Base-by-base conservation (phyloP, 2,113 vertebrate species). In the Cinclus mexicanus region DNA sequence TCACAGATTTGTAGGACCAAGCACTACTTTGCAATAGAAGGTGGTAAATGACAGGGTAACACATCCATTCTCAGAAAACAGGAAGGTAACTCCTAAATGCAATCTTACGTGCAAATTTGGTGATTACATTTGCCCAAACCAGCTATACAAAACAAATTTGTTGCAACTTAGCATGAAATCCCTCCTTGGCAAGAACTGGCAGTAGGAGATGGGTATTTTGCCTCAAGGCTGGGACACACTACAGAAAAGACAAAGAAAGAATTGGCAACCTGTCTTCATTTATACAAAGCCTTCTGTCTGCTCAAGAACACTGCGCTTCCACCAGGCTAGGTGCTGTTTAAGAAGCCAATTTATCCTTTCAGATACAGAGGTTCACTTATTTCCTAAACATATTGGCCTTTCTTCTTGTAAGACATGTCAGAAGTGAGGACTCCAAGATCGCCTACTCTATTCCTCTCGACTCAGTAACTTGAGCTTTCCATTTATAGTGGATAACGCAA, bases 391-490 rank as follows among this genome's bases (percentile, higher is more conserved):
- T 12, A 70, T 0, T 37, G 55, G 80, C 35, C 57, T 78, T 88
- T 83, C 49, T 81, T 68, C 83, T 77, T 65, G 46, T 19, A 78
- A 78, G 79, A 85, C 78, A 52, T 8, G 68, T 92, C 93, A 95
- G 89, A 72, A 79, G 55, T 24, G 76, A 94, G 47, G 89, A 64
- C 81, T 92, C 80, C 81, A 85, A 83, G 56, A 84, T 71, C n/a
- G 41, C 78, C 93, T 93, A 72, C 91, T 96, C 92, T 94, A 60
- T 71, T 92, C 67, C 75, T 90, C 81, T 14, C 80, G 20, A 47
- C 53, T 87, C 83, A 35, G 71, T 50, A 74, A 78, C 86, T 83
- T 65, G 87, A 94, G 90, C 85, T 95, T 96, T 88, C 93, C 91
- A 71, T 94, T 94, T 93, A 81, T 86, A 96, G 94, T 28, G 7